Evolutionary conservation across 2,888 invertebrate species (phyloP), one percentile per base, ranked within the genome.

Genomic region (Amphipyra berbera): DNA sequence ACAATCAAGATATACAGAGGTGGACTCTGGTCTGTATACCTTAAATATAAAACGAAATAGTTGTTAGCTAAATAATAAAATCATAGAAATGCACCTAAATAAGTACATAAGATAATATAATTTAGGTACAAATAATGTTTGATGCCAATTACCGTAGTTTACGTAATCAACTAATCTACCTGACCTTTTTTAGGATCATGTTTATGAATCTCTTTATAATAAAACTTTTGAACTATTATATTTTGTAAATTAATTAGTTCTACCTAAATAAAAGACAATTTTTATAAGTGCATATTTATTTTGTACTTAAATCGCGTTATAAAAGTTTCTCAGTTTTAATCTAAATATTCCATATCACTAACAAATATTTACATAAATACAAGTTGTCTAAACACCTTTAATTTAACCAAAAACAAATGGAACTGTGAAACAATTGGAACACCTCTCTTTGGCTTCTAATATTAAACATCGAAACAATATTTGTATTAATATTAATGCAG

Each of bases 81-180:
- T 21, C 2, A 21, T 33, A 58, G 12, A 55, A 57, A 58, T 57
- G 65, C 61, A 76, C 61, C 2, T 58, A 50, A 6, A 9, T 59
- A 35, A 45, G 14, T 30, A 46, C 4, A 15, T 67, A 49, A 42
- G 27, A 5, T 50, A 45, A 50, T 41, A 40, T 60, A 41, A 56
- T 50, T 59, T 59, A 71, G 60, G 54, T 79, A 79, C 59, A 64
- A 68, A 69, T 61, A 68, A 72, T 68, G 47, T 79, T 81, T 78
- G 85, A 84, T 85, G 88, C 88, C 89, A 89, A 88, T 70, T 81
- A 76, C 62, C 66, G 66, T 76, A 73, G 71, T 67, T 63, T 76
- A 70, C 15, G 21, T 75, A 75, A 80, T 68, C 62, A 74, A 75
- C 68, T 76, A 58, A 82, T 78, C 78, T 85, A 85, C 79, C 81